A percentile compares a stretch with the other conserved stretches of the same genome.
Evolutionary conservation across 2,888 invertebrate species (phyloP).

Genomic region (Polia nebulosa): DNA sequence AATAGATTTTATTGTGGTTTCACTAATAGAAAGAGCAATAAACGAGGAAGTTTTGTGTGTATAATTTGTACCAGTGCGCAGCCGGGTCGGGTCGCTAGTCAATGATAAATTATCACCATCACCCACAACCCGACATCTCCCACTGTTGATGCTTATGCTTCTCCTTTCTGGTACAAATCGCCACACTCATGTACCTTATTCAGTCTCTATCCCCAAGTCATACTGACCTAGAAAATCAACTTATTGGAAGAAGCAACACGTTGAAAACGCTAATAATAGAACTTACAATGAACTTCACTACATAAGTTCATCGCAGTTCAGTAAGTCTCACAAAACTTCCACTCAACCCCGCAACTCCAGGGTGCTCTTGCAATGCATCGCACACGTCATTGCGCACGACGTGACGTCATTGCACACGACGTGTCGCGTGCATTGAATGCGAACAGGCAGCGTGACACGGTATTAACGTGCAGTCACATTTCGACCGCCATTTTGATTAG

Average conservation of each 20-base stretch:
- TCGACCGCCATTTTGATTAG: slow-evolving; percentile 11
- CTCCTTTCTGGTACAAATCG: no score
- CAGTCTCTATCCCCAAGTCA: not conserved
- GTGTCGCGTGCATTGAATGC: slow-evolving; percentile 39
- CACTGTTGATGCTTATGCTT: no score
- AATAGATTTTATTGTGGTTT: no score
- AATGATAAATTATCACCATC: no score
- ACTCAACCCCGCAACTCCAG: slow-evolving; percentile 28
- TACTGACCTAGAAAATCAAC: not conserved
- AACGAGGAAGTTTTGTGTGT: no score
- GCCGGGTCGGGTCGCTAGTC: no score
- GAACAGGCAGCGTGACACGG: slow-evolving; percentile 46
- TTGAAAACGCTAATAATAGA: not conserved
- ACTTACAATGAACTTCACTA: not conserved
- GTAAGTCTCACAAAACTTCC: slow-evolving; percentile 21
- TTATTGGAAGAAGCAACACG: not conserved
- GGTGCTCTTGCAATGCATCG: slow-evolving; percentile 25
- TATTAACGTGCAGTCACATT: slow-evolving; percentile 32
- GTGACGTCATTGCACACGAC: slow-evolving; percentile 49
- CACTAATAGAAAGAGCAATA: no score
- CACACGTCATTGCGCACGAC: slow-evolving; percentile 51
- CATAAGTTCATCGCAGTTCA: slow-evolving; percentile 28
- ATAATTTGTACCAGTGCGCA: no score
- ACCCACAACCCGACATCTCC: no score
- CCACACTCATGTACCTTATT: no score